Base-by-base conservation (phyloP, 2,113 vertebrate genomes). In the Lasiurus borealis region DNA sequence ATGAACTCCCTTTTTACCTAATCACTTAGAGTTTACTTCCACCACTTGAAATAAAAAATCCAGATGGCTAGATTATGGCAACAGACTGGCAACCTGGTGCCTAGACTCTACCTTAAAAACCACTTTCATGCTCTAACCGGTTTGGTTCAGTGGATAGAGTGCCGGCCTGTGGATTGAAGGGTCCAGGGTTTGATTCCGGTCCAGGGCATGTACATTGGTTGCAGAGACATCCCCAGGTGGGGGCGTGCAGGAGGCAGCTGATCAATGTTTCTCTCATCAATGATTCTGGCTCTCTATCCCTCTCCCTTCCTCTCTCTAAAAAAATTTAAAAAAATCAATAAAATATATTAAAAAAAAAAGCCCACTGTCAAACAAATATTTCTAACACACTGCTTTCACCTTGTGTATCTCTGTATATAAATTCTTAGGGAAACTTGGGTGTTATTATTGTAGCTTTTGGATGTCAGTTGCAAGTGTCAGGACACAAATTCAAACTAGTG, bases 11-110 rank as follows among this genome's bases (percentile, higher is more conserved):
- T 84, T 84, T 78, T 40, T 87, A 64, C 59, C 25, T 64, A 84
- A 64, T 78, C 46, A 87, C 31, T 85, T 69, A 50, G 4, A 59
- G 50, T 75, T 78, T 62, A 59, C 19, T 73, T 75, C 64, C 16
- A 52, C 25, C 57, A 52, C 59, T 91, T 93, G 73, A 88, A 85
- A 76, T 91, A 86, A 90, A 90, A 90, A 83, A 36, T 52, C 1
- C 7, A n/a, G 9, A 88, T 91, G 14, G 25, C n/a, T 88, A 71
- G 40, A 62, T 86, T 91, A 76, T 73, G 68, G 34, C 44, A 72
- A 92, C 15, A 36, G 50, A 40, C 21, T 83, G 57, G 14, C 29
- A 91, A 46, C 13, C 31, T 85, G 6, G 13, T 91, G 6, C n/a
- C 25, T 82, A 44, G 29, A 81, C 9, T 85, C 23, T 54, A 62